Percentiles rank a stretch among this genome's conserved stretches.
phyloP scores from a whole-genome alignment of 2,797 vertebrate genomes.

The Limnodromus scolopaceus region DNA sequence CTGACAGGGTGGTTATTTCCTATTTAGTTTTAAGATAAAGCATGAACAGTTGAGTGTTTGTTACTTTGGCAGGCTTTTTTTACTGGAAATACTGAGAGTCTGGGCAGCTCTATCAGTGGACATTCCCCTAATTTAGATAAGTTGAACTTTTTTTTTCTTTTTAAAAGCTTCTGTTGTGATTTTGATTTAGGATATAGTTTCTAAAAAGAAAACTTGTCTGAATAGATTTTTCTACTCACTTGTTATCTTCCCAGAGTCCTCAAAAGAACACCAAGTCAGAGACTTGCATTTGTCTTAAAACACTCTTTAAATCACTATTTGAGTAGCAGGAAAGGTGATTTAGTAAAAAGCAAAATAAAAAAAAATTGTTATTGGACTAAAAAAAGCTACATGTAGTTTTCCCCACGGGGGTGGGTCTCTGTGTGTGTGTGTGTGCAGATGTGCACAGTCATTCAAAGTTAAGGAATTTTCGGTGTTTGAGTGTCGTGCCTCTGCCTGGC shows the following conservation, averaged over 20 bases:
- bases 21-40: not conserved
- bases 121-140: not conserved
- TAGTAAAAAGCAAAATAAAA: not conserved
- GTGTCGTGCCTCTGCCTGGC: not conserved
- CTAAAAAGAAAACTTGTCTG: not conserved
- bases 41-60: not conserved
- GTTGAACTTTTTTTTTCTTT: not conserved
- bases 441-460: accelerated
- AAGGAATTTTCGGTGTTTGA: not conserved
- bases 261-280: not conserved
- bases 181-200: not conserved
- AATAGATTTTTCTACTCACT: not conserved
- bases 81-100: not conserved
- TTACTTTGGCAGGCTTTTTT: not conserved
- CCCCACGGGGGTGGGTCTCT: too few relatives aligned
- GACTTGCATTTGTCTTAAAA: not conserved
- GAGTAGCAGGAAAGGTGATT: not conserved
- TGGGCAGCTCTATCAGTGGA: not conserved
- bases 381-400: not conserved
- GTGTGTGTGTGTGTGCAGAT: accelerated
- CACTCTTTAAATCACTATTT: accelerated
- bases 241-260: not conserved
- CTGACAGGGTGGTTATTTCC: not conserved
- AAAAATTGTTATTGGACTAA: not conserved
- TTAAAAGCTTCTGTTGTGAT: not conserved